Evolutionary conservation across 2,113 vertebrate species (phyloP).

Genomic region (Macrotus californicus): DNA sequence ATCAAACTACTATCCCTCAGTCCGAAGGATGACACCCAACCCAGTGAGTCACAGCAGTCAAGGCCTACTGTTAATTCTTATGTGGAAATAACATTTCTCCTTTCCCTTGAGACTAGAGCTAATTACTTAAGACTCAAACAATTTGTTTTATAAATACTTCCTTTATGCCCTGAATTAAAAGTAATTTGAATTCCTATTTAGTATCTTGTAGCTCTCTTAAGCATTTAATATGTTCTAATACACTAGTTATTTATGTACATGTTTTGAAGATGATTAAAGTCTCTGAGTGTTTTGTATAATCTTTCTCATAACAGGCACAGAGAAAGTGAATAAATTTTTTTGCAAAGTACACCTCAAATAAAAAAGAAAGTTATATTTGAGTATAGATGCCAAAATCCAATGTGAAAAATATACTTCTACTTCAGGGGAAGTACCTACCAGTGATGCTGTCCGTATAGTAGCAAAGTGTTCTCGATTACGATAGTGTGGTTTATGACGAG

Average conservation of each 20-base stretch:
- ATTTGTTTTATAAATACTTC: slow-evolving; percentile 25
- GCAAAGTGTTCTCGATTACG: slow-evolving; percentile 99
- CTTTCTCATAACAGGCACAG: neutral
- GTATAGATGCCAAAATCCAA: neutral
- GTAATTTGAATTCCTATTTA: slow-evolving; percentile 26
- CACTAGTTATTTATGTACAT: neutral
- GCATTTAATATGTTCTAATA: slow-evolving; percentile 17
- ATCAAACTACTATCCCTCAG: too few relatives aligned
- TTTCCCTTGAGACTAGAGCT: neutral
- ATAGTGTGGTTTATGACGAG: slow-evolving; percentile 90
- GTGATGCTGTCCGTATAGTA: slow-evolving; percentile 96
- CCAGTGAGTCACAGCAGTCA: too few relatives aligned
- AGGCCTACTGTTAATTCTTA: neutral
- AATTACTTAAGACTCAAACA: slow-evolving; percentile 13
- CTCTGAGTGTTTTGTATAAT: neutral
- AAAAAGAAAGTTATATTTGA: neutral
- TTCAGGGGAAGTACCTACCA: slow-evolving; percentile 81
- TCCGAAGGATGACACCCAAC: too few relatives aligned
- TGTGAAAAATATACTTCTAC: neutral
- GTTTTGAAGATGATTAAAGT: neutral
- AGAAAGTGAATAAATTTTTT: neutral
- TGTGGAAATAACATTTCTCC: neutral
- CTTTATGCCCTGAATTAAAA: slow-evolving; percentile 5
- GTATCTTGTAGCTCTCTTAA: neutral
- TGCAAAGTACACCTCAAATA: neutral